Evolutionary conservation across 2,888 invertebrate genomes (phyloP).

Genomic region (Stegana nigrithorax): DNA sequence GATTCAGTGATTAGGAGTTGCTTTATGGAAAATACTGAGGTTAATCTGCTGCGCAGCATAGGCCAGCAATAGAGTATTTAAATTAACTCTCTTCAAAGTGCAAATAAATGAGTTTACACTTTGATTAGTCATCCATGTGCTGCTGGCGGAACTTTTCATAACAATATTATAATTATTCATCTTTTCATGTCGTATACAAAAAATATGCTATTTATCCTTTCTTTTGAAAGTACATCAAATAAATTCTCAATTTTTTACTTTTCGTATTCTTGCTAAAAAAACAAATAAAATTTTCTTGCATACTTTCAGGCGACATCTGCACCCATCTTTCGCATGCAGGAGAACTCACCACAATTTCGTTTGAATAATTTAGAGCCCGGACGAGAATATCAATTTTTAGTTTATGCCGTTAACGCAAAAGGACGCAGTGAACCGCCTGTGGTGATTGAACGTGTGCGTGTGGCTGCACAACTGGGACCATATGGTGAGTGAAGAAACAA

Average conservation of each 20-base stretch:
- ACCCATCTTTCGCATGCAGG: conserved; percentile 75
- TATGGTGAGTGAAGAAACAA: conserved; percentile 61
- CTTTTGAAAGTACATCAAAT: too few relatives aligned
- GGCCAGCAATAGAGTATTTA: too few relatives aligned
- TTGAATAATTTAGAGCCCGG: conserved; percentile 81
- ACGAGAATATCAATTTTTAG: conserved; percentile 80
- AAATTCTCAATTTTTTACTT: background rate
- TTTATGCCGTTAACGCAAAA: conserved; percentile 85
- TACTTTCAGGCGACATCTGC: conserved; percentile 70
- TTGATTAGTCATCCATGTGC: too few relatives aligned
- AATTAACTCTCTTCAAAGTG: too few relatives aligned
- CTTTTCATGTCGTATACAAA: too few relatives aligned
- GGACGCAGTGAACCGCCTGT: conserved; percentile 82
- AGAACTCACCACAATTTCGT: conserved; percentile 77
- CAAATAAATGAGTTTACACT: too few relatives aligned
- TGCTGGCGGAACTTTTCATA: too few relatives aligned
- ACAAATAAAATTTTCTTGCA: background rate
- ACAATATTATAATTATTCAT: too few relatives aligned
- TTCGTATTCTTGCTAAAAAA: background rate
- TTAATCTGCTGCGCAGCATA: too few relatives aligned
- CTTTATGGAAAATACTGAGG: too few relatives aligned
- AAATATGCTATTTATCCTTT: too few relatives aligned
- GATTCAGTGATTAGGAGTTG: too few relatives aligned
- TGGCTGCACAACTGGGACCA: conserved; percentile 68
- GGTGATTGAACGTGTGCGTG: conserved; percentile 72